Evolutionary conservation across 2,113 vertebrate genomes (phyloP).

Genomic region (Hirundichthys speculiger): DNA sequence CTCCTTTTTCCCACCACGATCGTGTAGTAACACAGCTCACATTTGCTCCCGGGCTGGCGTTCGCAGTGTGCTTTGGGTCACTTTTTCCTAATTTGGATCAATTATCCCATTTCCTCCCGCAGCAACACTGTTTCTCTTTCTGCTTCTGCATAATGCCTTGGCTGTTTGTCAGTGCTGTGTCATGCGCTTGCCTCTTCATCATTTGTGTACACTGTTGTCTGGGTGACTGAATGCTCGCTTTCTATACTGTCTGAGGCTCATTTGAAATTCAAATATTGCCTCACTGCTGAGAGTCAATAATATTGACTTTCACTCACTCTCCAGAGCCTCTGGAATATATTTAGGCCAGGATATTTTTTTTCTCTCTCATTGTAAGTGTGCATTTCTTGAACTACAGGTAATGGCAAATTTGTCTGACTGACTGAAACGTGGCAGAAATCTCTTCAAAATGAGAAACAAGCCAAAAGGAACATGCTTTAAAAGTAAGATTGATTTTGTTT

Average conservation of each 20-base stretch:
- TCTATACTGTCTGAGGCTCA: slow-evolving; percentile 64
- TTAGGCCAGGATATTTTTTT: slow-evolving; percentile 28
- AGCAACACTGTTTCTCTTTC: slow-evolving; percentile 67
- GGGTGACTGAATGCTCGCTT: slow-evolving; percentile 68
- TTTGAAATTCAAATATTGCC: slow-evolving; percentile 78
- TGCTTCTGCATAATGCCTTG: slow-evolving; percentile 63
- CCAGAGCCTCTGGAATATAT: slow-evolving; percentile 47
- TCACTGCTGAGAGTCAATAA: slow-evolving; percentile 65
- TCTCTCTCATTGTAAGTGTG: slow-evolving; percentile 8
- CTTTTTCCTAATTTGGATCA: slow-evolving; percentile 76
- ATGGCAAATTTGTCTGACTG: not conserved
- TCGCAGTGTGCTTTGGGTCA: slow-evolving; percentile 62
- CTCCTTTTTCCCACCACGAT: slow-evolving; percentile 58
- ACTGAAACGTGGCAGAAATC: not conserved
- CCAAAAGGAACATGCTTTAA: not conserved
- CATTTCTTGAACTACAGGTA: slow-evolving; percentile 13
- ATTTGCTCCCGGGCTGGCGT: slow-evolving; percentile 43
- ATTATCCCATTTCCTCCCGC: slow-evolving; percentile 75
- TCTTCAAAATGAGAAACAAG: not conserved
- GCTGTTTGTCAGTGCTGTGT: slow-evolving; percentile 75
- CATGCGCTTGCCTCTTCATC: slow-evolving; percentile 31
- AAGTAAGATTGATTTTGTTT: not conserved
- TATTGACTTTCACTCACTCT: slow-evolving; percentile 66
- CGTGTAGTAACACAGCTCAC: slow-evolving; percentile 52
- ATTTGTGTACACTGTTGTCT: slow-evolving; percentile 51